These are phyloP conservation scores for Sesia apiformis DNA, from an alignment of 2,888 invertebrate genomes.

Conservation along the genomic window DNA sequence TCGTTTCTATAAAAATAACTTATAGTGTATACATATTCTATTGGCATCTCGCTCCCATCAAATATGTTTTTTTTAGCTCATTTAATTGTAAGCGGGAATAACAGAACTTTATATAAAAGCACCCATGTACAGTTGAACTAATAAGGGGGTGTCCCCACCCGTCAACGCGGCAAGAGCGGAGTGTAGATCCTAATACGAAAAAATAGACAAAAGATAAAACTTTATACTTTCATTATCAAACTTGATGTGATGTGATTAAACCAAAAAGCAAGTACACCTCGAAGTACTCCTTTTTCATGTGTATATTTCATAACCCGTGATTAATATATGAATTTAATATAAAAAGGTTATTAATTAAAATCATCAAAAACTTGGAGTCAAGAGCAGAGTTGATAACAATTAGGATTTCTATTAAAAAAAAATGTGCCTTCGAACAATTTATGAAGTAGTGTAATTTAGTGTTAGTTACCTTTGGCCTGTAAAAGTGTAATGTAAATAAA, in stretches of 20 bases:
- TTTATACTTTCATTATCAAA: conserved; percentile 60
- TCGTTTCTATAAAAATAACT: too few species aligned
- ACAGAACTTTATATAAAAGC: too few species aligned
- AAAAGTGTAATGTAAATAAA: neutral
- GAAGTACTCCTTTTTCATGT: conserved; percentile 39
- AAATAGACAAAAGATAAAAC: conserved; percentile 18
- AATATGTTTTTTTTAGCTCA: too few species aligned
- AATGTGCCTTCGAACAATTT: conserved; percentile 69
- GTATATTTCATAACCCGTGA: conserved; percentile 25
- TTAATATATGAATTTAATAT: conserved; percentile 3
- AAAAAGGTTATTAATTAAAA: conserved; percentile 3
- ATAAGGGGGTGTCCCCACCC: too few species aligned
- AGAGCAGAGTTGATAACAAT: conserved; percentile 18
- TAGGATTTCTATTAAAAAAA: conserved; percentile 60
- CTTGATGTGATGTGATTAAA: conserved; percentile 57
- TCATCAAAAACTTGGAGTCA: neutral
- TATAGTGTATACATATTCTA: too few species aligned
- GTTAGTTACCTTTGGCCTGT: conserved; percentile 48
- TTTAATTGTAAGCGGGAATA: too few species aligned
- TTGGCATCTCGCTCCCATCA: too few species aligned
- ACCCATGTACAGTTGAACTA: too few species aligned
- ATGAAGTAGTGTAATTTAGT: conserved; percentile 49
- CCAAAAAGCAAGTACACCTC: conserved; percentile 57
- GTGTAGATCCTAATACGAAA: conserved; percentile 36
- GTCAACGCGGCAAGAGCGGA: conserved; percentile 20